Base-by-base conservation (phyloP, 2,888 invertebrate genomes). In the Perithous albicinctus region DNA sequence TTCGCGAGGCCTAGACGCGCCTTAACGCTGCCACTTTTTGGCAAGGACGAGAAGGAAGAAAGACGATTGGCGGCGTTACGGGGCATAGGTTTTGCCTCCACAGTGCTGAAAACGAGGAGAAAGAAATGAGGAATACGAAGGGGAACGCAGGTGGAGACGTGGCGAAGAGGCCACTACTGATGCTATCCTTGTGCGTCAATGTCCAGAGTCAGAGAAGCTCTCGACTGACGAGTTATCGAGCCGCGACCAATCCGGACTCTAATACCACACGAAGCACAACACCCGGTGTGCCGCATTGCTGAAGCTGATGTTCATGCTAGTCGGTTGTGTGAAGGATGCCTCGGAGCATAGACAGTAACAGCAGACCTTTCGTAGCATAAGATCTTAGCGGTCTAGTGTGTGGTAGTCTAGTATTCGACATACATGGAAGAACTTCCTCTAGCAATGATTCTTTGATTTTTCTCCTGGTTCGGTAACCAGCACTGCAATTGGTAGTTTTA, bases 161-260 rank as follows among this genome's bases (percentile, higher is more conserved):
- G 63, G 43, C 6, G 46, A 12, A 64, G 69, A 54, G 43, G 41
- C n/a, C n/a, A n/a, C n/a, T 20, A 15, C 15, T 29, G 78, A 74
- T 51, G 67, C 41, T 73, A 77, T 73, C 81, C 64, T 26, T 29
- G 15, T 74, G 56, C 78, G 70, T 82, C 78, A 82, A 75, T 67
- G 81, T 69, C 74, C 69, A 61, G n/a, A n/a, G 76, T 26, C 56
- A 29, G 38, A 56, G 88, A 88, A 87, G 82, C 85, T 86, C 82
- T 86, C 85, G 88, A 86, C 89, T 82, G 84, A 79, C 59, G 69
- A 78, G 82, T 78, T 72, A 85, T 90, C 87, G 85, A 89, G 87
- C 86, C 89, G 85, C 88, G 86, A 89, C 89, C 87, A 80, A 78
- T 26, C 51, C 43, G 73, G 41, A 56, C 78, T 82, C 64, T 51